Base-by-base conservation (phyloP, 2,113 vertebrate genomes). In the Sinocyclocheilus maitianheensis region DNA sequence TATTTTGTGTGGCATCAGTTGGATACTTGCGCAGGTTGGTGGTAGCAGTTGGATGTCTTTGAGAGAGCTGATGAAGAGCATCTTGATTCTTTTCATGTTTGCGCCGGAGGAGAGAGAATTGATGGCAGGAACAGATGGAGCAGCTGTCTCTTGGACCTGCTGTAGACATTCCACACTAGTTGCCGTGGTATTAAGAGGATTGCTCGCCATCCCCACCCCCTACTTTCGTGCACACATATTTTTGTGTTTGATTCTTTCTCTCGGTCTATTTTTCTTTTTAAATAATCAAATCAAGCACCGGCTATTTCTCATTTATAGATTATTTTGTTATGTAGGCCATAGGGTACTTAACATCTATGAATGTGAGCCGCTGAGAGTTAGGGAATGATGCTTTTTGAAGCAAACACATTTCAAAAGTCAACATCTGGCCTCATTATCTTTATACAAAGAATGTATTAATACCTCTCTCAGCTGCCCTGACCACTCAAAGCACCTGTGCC, bases 61-160 rank as follows among this genome's bases (percentile, higher is more conserved):
- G 91, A 85, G 77, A 67, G 84, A 58, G 90, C 79, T 79, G 46
- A 1, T 5, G 72, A 77, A 71, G 53, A 83, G 53, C 84, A 85
- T 89, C 89, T 86, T 92, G 87, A 89, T 92, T 94, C 83, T 85
- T 88, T 80, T 88, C 43, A 67, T 91, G 90, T 91, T 91, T 91
- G 77, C 40, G 77, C 87, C 46, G 89, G 84, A 81, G 74, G 84
- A 84, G 63, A 51, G 67, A 84, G 83, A 90, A 86, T 79, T 90
- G 86, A 91, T 84, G 89, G 88, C 79, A 87, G 80, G 87, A 93
- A 89, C 94, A 95, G 92, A 93, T 92, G 92, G 90, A 81, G 85
- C 87, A 93, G 92, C 93, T 93, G 92, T 92, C 90, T 93, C 83
- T 88, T 80, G 88, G 90, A 93, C 91, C 85, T 93, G 87, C 87